A percentile compares a stretch with the other conserved stretches of the same genome.
phyloP scores from a whole-genome alignment of 2,797 vertebrate genomes.

The Protonibea diacanthus region DNA sequence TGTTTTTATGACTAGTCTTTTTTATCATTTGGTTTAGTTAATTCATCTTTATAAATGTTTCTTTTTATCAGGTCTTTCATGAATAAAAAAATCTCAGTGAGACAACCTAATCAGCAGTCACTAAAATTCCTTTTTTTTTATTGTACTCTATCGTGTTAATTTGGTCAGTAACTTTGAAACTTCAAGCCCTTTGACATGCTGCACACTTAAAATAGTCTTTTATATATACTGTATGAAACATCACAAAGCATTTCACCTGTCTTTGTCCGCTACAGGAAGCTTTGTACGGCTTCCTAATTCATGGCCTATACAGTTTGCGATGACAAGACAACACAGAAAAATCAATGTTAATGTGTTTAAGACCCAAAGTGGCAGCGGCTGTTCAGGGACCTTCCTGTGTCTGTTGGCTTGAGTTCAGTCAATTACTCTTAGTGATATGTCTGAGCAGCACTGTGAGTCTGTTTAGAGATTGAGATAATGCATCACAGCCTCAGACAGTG shows the following conservation, averaged over 20 bases:
- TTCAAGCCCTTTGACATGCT: background rate
- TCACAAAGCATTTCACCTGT: background rate
- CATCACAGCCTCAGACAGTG: conserved; percentile 23
- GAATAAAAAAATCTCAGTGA: background rate
- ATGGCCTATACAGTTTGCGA: conserved; percentile 48
- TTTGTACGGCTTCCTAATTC: conserved; percentile 24
- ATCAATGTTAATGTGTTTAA: conserved; percentile 76
- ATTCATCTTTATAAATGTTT: background rate
- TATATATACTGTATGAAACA: background rate
- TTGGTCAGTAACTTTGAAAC: background rate
- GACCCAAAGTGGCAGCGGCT: conserved; percentile 48
- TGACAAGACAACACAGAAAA: conserved; percentile 64
- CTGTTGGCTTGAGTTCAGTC: conserved; percentile 59
- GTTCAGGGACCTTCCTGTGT: conserved; percentile 55
- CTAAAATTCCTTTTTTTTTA: background rate
- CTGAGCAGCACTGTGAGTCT: conserved; percentile 37
- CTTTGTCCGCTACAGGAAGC: background rate
- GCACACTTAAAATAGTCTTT: background rate
- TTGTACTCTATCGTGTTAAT: background rate
- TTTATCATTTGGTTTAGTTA: background rate
- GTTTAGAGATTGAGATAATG: conserved; percentile 30
- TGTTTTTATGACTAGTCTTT: background rate
- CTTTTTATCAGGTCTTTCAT: background rate
- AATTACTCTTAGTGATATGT: conserved; percentile 52
- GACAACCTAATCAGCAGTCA: too few relatives aligned